Base-by-base conservation (phyloP, 1,140 invertebrate genomes). In the Polypedilum vanderplanki region DNA sequence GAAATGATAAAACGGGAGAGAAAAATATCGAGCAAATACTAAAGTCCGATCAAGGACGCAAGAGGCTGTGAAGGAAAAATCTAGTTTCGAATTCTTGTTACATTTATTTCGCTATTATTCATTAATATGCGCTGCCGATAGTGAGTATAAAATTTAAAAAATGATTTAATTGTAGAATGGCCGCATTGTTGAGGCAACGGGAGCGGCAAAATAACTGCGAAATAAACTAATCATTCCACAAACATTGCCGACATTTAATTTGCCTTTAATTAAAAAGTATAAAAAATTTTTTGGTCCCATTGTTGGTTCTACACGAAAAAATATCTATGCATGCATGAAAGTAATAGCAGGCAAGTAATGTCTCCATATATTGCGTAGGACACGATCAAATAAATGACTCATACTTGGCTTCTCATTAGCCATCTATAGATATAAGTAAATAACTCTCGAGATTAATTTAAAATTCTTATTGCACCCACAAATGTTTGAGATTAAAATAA, bases 391-490 rank as follows among this genome's bases (percentile, higher is more conserved):
- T 57, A 12, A 8, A 57, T 57, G 12, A 57, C 12, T n/a, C 46
- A 57, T 57, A 57, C 15, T 4, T 57, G 12, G 3, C 46, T 57
- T 15, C 24, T 33, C 24, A 33, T 33, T 33, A 33, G 24, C 24
- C 24, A 33, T 33, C 24, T 33, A 33, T 33, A 33, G 24, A 33
- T 33, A 33, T 33, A 33, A 33, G 24, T 33, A 33, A 33, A 33
- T 33, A 33, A n/a, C n/a, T 33, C 4, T 57, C n/a, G 7, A 57
- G n/a, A 57, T 12, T 57, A n/a, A 57, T n/a, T 57, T 57, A 15
- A 57, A 57, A 57, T 57, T 57, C 46, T 57, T 57, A 57, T 57
- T 57, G 46, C 46, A 57, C 46, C 46, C 46, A 57, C 46, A n/a
- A 57, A 57, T 57, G 46, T 15, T n/a, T 57, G 5, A 33, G 24